Percentiles rank a stretch among this genome's conserved stretches.
These are phyloP conservation scores for Torymus texanus DNA, from an alignment of 2,888 invertebrate species.

Conservation along the genomic window DNA sequence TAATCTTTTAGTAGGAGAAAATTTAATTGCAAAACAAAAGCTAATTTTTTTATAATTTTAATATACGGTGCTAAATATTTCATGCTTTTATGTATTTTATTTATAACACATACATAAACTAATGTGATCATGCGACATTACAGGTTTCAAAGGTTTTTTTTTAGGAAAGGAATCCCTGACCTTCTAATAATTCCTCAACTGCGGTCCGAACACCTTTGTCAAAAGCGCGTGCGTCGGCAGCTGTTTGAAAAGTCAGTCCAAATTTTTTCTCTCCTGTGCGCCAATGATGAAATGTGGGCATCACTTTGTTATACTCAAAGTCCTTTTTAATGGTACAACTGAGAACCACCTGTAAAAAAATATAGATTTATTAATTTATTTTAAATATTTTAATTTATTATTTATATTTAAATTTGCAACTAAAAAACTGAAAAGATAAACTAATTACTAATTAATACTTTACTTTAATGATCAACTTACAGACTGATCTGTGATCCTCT, in stretches of 20 bases:
- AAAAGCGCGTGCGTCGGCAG: slow-evolving; percentile 95
- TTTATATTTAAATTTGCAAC: slow-evolving; percentile 12
- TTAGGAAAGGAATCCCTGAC: slow-evolving; percentile 76
- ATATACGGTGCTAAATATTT: too few species aligned
- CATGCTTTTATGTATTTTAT: too few species aligned
- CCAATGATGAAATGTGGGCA: slow-evolving; percentile 99
- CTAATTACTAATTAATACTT: slow-evolving; percentile 21
- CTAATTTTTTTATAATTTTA: too few species aligned
- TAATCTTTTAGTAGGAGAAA: too few species aligned
- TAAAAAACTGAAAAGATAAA: slow-evolving; percentile 11
- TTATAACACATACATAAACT: not conserved
- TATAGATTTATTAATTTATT: slow-evolving; percentile 2
- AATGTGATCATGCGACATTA: not conserved
- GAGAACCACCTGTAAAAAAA: slow-evolving; percentile 86
- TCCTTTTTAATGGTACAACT: slow-evolving; percentile 97
- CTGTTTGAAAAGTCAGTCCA: slow-evolving; percentile 96
- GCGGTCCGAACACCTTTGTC: slow-evolving; percentile 93
- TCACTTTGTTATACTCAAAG: slow-evolving; percentile 97
- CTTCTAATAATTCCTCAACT: slow-evolving; percentile 92
- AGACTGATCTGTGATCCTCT: slow-evolving; percentile 93
- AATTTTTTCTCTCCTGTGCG: slow-evolving; percentile 95
- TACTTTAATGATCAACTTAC: slow-evolving; percentile 77
- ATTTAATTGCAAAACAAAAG: too few species aligned
- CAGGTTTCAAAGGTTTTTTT: slow-evolving; percentile 1
- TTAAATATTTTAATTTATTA: slow-evolving; percentile 4